Conservation (phyloP, 2,113 vertebrate species). For the Glaucomys volans region DNA sequence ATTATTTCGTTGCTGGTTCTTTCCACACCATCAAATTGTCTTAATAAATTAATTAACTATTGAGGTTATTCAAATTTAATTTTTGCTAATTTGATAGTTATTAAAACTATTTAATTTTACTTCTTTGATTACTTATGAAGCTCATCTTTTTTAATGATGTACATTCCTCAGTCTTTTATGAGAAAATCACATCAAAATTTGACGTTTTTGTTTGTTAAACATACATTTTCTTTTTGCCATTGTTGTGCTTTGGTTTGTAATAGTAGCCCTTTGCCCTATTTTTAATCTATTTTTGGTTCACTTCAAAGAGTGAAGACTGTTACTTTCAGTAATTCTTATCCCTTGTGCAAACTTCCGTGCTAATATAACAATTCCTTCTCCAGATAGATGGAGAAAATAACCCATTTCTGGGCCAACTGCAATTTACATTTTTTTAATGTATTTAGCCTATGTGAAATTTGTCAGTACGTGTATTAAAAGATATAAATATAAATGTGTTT, state of each 20-base stretch:
- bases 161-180: neutral
- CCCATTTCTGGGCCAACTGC: neutral
- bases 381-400: neutral
- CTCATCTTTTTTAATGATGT: neutral
- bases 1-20: neutral
- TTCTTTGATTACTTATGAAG: neutral
- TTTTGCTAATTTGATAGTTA: neutral
- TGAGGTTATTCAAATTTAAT: neutral
- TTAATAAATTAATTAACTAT: neutral
- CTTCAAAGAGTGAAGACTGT: neutral
- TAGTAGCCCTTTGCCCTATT: neutral
- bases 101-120: neutral
- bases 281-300: neutral
- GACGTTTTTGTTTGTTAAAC: neutral
- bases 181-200: neutral
- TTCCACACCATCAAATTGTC: neutral
- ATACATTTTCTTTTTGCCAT: neutral
- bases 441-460: neutral
- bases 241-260: neutral
- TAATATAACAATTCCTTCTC: neutral
- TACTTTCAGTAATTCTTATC: neutral
- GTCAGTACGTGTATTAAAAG: neutral
- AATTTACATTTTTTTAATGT: neutral
- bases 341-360: neutral
- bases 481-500: neutral